Conservation (phyloP, 1,140 invertebrate species). For the Pseudachorutes palmiensis region DNA sequence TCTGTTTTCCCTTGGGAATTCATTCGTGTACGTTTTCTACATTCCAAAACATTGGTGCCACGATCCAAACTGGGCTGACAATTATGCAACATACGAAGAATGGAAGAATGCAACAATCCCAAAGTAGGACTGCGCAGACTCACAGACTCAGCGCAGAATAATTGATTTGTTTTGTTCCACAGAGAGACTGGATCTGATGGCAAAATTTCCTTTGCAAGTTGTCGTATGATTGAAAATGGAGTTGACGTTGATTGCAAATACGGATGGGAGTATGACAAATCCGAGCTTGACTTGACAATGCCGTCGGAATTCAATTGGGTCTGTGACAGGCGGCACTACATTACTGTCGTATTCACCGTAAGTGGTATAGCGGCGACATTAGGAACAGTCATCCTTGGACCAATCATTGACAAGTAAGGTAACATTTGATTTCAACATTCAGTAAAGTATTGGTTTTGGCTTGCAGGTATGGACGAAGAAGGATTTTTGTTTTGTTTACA, state of each 20-base stretch:
- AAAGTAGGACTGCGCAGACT: slow-evolving; percentile 13
- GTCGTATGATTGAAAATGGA: slow-evolving; percentile 12
- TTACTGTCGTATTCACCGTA: slow-evolving; percentile 23
- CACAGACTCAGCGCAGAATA: neutral
- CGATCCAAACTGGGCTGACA: slow-evolving; percentile 17
- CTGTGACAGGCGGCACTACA: slow-evolving; percentile 17
- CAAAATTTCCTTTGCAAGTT: slow-evolving; percentile 16
- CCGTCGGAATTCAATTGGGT: slow-evolving; percentile 27
- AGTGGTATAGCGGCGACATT: slow-evolving; percentile 18
- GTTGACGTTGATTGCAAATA: slow-evolving; percentile 5
- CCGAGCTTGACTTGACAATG: slow-evolving; percentile 22
- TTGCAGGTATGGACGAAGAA: slow-evolving; percentile 21
- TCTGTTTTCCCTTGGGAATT: slow-evolving; percentile 10
- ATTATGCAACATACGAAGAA: slow-evolving; percentile 9
- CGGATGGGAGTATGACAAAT: slow-evolving; percentile 29
- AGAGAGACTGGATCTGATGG: slow-evolving; percentile 22
- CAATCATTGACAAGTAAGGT: slow-evolving; percentile 26
- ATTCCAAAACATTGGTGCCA: slow-evolving; percentile 28
- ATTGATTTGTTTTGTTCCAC: neutral
- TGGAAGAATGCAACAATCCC: slow-evolving; percentile 33
- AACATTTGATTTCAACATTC: no score
- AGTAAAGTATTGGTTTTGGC: no score
- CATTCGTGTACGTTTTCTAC: slow-evolving; percentile 20
- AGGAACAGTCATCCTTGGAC: slow-evolving; percentile 28
- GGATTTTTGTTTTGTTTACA: slow-evolving; percentile 22